Percentiles rank a stretch among this genome's conserved stretches.
Conservation (phyloP, 2,797 vertebrate species). For the Sparus aurata region DNA sequence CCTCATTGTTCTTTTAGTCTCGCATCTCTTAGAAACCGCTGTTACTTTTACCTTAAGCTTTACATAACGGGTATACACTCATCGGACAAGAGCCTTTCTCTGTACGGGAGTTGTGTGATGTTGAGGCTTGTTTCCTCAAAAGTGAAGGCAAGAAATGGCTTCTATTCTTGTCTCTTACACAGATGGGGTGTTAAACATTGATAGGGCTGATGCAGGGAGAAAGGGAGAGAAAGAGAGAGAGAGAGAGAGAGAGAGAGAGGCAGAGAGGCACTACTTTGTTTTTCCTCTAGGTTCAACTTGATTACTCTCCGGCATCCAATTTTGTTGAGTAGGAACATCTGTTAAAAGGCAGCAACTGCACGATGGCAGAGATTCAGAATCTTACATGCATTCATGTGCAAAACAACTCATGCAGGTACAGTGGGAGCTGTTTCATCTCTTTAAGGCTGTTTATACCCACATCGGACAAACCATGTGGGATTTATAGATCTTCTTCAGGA, state of each 20-base stretch:
- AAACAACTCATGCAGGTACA: background rate
- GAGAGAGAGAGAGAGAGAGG: background rate
- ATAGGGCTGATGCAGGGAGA: conserved; percentile 59
- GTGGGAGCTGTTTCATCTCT: background rate
- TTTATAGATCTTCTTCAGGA: background rate
- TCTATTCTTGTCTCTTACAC: conserved; percentile 65
- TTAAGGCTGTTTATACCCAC: background rate
- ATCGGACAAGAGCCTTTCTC: conserved; percentile 39
- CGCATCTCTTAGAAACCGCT: conserved; percentile 16
- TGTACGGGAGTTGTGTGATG: conserved; percentile 37
- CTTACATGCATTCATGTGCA: conserved; percentile 1
- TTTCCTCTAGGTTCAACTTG: conserved; percentile 29
- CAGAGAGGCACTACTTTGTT: conserved; percentile 14
- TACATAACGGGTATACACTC: conserved; percentile 28
- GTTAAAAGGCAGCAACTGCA: conserved; percentile 27
- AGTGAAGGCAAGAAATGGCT: conserved; percentile 50
- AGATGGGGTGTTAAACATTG: conserved; percentile 77
- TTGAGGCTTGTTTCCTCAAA: conserved; percentile 46
- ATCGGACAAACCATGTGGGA: background rate
- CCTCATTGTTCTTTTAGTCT: conserved; percentile 26
- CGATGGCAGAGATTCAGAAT: conserved; percentile 15
- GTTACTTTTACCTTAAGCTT: conserved; percentile 42
- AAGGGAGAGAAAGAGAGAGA: background rate
- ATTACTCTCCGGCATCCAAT: conserved; percentile 33
- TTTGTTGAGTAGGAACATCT: conserved; percentile 41